Evolutionary conservation across 2,113 vertebrate species (phyloP), one percentile per base, ranked within the genome.

Genomic region (Caretta caretta): DNA sequence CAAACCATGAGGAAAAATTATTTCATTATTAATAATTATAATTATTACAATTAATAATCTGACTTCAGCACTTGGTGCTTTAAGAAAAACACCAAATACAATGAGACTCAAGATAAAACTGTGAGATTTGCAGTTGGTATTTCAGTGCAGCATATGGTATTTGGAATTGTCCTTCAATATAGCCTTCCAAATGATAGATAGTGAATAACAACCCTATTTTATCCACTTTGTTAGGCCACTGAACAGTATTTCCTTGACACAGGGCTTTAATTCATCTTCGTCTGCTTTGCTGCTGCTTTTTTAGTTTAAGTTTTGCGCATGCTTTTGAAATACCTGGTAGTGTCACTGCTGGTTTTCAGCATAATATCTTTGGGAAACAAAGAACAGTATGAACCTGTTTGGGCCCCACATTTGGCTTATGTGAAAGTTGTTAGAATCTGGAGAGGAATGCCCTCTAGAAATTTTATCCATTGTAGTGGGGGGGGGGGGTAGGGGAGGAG

Each of bases 301-400:
- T 95, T 29, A 54, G 49, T 48, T 25, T 92, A 94, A 88, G 56
- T 95, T 93, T 88, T 95, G 16, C 27, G 78, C 57, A 89, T 94
- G 31, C 88, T 96, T 94, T 65, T 92, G 86, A 94, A 88, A 87
- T 25, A 89, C 49, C 76, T 53, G 56, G 25, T 83, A 51, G 35
- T 72, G 82, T 49, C 83, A 65, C n/a, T 53, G 5, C 35, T 24
- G 22, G 27, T 83, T 65, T 79, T 80, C 48, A 53, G 22, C 38
- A 69, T 22, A 62, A 85, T 53, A 46, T 85, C 46, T 80, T 24
- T 46, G 48, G 38, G 72, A 90, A 90, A 46, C 79, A 84, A 25
- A 56, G 76, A 38, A 85, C 51, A 65, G 22, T 65, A 80, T 80
- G n/a, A 27, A 29, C 48, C 53, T 48, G 48, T 46, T 56, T 59